Evolutionary conservation across 1,140 invertebrate genomes (phyloP), one percentile per base, ranked within the genome.

Genomic region (Melitaea cinxia): DNA sequence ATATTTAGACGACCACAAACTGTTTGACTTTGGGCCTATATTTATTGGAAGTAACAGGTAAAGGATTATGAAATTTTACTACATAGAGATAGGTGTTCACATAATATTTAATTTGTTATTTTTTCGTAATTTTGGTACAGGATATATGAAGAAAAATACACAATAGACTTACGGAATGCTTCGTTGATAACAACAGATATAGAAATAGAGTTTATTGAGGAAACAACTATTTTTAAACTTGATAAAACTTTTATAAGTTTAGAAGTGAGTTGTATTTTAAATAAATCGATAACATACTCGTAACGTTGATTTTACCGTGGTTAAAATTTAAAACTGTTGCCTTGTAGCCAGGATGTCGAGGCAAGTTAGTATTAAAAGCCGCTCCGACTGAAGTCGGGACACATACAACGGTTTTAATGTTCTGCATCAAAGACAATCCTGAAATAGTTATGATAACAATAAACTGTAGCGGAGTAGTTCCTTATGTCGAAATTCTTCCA

Each of bases 1-100:
- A 3, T 90, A 82, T 74, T 80, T 90, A 55, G 85, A 89, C 64
- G 86, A 90, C 68, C 70, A 72, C 10, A 86, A 88, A 58, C 21
- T 84, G 30, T 90, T 90, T 65, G 82, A 89, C 65, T 90, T 90
- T 65, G 88, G 88, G 12, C 85, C 86, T 26, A 89, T 90, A 53
- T 90, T 90, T 67, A 68, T 87, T 24, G 88, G 88, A 63, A 57
- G 12, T 26, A 70, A 81, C 30, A 80, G 85, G 85, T 87, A 71
- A 55, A 35, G 42, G 28, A 37, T 19, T 4, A 30, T n/a, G n/a
- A n/a, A n/a, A n/a, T n/a, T n/a, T n/a, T n/a, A n/a, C n/a, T n/a
- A n/a, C n/a, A n/a, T n/a, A n/a, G n/a, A n/a, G n/a, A n/a, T n/a
- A n/a, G n/a, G n/a, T n/a, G n/a, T n/a, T n/a, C n/a, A n/a, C n/a